Evolutionary conservation across 2,797 vertebrate species (phyloP).

Genomic region (Micrastur ruficollis): DNA sequence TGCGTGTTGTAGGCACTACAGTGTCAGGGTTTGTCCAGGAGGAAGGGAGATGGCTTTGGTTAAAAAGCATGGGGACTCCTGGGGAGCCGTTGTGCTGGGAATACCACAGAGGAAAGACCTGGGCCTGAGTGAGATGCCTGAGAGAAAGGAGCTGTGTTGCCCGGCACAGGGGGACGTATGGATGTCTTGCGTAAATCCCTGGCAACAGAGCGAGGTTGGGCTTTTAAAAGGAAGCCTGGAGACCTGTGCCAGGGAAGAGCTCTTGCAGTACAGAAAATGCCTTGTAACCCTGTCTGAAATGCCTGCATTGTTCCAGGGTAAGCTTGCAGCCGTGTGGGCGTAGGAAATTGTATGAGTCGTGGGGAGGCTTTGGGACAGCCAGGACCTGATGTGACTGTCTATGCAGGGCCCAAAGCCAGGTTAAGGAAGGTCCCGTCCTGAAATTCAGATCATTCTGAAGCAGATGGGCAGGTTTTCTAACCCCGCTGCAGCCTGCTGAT

Average conservation of each 20-base stretch:
- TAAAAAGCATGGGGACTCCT: accelerated
- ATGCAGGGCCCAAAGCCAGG: not conserved
- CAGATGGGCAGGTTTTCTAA: not conserved
- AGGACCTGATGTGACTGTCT: not conserved
- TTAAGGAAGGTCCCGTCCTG: not conserved
- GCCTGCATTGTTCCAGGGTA: not conserved
- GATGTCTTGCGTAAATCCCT: not conserved
- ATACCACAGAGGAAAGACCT: accelerated
- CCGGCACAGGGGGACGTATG: not conserved
- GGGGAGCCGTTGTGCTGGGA: not conserved
- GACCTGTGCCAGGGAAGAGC: not conserved
- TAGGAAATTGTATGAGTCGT: not conserved
- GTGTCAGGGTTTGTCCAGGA: not conserved
- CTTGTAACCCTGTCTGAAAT: not conserved
- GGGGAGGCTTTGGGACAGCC: not conserved
- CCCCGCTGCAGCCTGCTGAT: not conserved
- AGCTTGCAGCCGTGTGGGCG: not conserved
- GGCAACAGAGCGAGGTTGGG: not conserved
- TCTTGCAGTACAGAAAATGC: not conserved
- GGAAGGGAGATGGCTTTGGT: not conserved
- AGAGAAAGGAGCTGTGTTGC: not conserved
- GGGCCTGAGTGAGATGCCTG: not conserved
- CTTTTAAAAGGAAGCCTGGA: not conserved
- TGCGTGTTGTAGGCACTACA: not conserved
- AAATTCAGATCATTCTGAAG: not conserved